Conservation (phyloP, 2,797 vertebrate genomes). For the Siniperca obscura region DNA sequence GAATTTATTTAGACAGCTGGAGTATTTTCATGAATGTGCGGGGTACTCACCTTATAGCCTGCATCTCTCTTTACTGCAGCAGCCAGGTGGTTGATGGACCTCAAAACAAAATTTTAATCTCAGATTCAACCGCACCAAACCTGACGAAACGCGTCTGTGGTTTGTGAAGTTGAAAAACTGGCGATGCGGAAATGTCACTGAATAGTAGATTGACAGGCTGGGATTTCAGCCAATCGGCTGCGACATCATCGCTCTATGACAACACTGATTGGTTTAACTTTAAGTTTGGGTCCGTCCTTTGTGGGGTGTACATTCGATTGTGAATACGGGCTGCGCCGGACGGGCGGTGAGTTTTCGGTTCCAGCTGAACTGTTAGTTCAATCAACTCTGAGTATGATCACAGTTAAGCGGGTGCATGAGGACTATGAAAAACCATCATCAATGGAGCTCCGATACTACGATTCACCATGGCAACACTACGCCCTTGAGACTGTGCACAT, state of each 20-base stretch:
- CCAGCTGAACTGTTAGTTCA: too few species aligned
- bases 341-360: not conserved
- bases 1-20: not conserved
- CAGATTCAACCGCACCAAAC: not conserved
- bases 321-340: fast-evolving
- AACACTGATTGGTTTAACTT: constrained; percentile 43
- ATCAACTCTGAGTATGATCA: too few species aligned
- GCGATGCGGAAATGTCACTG: constrained; percentile 25
- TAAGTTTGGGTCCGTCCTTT: fast-evolving
- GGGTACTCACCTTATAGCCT: constrained; percentile 56
- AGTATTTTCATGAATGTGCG: not conserved
- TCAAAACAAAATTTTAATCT: not conserved
- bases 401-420: too few species aligned
- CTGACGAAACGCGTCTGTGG: fast-evolving
- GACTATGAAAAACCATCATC: too few species aligned
- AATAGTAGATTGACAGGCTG: fast-evolving
- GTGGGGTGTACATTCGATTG: not conserved
- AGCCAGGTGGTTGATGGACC: fast-evolving
- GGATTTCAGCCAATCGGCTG: constrained; percentile 50
- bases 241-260: fast-evolving
- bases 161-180: not conserved
- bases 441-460: too few species aligned
- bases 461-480: too few species aligned
- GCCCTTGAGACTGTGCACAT: too few species aligned
- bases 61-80: constrained; percentile 35